Conservation (phyloP, 1,140 invertebrate species). For the Drosophila tropicalis region DNA sequence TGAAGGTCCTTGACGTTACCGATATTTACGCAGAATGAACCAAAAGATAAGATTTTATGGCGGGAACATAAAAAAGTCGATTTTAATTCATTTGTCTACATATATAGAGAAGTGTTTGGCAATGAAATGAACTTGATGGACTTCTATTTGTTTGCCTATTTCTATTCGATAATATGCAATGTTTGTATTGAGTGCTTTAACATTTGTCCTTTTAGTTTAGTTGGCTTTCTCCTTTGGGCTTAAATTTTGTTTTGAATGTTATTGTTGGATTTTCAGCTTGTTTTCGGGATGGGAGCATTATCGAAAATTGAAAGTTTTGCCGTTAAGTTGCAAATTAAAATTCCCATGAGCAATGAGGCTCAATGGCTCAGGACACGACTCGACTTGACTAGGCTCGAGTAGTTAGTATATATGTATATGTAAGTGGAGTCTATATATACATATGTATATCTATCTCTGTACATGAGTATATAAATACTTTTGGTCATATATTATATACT, state of each 20-base stretch:
- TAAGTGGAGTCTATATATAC: constrained; percentile 9
- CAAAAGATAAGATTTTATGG: too few relatives aligned
- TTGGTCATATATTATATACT: constrained; percentile 18
- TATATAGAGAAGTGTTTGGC: too few relatives aligned
- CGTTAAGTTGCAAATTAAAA: constrained; percentile 74
- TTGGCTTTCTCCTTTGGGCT: background rate
- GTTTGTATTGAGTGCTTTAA: constrained; percentile 1
- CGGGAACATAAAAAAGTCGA: too few relatives aligned
- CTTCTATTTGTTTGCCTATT: background rate
- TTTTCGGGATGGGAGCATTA: constrained; percentile 57
- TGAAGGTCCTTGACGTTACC: too few relatives aligned
- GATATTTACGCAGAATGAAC: too few relatives aligned
- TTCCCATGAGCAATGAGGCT: constrained; percentile 47
- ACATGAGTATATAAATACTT: constrained; percentile 8
- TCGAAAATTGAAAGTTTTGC: constrained; percentile 75
- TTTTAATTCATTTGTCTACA: too few relatives aligned
- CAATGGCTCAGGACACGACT: background rate
- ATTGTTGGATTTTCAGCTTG: background rate
- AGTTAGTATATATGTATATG: constrained; percentile 22
- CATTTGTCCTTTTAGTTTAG: background rate
- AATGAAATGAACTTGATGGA: background rate
- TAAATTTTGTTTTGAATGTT: background rate
- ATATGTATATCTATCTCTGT: constrained; percentile 17
- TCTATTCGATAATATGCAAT: background rate
- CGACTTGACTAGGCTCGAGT: constrained; percentile 21